Evolutionary conservation across 2,797 vertebrate species (phyloP).

Genomic region (Lycodopsis pacificus): DNA sequence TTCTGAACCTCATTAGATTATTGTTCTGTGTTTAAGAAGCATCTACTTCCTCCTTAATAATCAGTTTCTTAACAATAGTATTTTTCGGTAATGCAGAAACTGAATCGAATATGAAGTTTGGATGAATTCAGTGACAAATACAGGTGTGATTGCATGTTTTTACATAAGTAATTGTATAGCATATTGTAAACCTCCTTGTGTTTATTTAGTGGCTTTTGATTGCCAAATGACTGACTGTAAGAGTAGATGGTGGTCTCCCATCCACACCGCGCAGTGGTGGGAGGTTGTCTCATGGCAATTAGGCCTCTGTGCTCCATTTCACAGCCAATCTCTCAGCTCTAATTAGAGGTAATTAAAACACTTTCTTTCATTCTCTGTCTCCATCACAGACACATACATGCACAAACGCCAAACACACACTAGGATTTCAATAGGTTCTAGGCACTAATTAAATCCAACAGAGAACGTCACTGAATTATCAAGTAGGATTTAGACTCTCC

Average conservation of each 20-base stretch:
- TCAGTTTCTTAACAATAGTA: not conserved
- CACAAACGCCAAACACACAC: constrained; percentile 26
- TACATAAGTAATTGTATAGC: not conserved
- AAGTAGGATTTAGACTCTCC: constrained; percentile 28
- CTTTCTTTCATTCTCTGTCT: constrained; percentile 35
- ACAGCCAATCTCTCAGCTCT: constrained; percentile 60
- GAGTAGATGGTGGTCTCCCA: constrained; percentile 21
- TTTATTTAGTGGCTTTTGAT: not conserved
- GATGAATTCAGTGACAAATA: not conserved
- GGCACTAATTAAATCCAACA: constrained; percentile 48
- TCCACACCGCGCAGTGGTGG: constrained; percentile 14
- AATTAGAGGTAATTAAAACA: constrained; percentile 74
- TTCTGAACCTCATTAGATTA: constrained; percentile 22
- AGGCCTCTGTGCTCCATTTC: constrained; percentile 61
- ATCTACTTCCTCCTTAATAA: not conserved
- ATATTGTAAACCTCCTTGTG: not conserved
- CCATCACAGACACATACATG: constrained; percentile 18
- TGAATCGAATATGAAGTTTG: not conserved
- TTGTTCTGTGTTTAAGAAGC: constrained; percentile 19
- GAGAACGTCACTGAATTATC: constrained; percentile 43
- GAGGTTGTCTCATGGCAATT: constrained; percentile 56
- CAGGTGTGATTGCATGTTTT: not conserved
- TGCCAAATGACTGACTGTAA: constrained; percentile 9
- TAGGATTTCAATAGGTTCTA: constrained; percentile 23
- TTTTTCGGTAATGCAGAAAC: not conserved